These are phyloP conservation scores for Stegodyphus mimosarum DNA, from an alignment of 1,140 invertebrate species.

Conservation along the genomic window DNA sequence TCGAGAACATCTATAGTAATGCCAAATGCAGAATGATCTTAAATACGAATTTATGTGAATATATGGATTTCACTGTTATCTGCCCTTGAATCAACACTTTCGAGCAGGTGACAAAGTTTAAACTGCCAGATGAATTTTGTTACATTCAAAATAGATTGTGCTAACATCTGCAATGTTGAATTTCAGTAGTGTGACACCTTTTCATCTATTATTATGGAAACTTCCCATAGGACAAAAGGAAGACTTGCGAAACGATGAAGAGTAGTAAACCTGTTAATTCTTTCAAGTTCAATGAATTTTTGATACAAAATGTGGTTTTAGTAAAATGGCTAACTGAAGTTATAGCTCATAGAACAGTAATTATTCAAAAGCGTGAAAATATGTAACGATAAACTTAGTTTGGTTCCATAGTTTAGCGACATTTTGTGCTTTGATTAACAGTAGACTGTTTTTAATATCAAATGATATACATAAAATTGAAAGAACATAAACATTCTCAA, in stretches of 20 bases:
- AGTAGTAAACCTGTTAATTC: not conserved
- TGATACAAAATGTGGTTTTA: slow-evolving; percentile 45
- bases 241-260: not conserved
- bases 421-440: slow-evolving; percentile 26
- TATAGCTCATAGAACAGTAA: slow-evolving; percentile 28
- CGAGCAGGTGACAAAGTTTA: not conserved
- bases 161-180: not conserved
- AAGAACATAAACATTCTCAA: not conserved
- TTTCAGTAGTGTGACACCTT: not conserved
- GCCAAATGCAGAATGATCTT: slow-evolving; percentile 48
- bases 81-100: not conserved
- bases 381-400: slow-evolving; percentile 31
- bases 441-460: slow-evolving; percentile 37
- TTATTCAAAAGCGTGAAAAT: slow-evolving; percentile 15
- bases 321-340: slow-evolving; percentile 12
- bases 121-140: not conserved
- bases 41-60: not conserved
- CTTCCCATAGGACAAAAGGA: not conserved
- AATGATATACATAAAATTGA: not conserved
- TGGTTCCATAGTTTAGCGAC: slow-evolving; percentile 30
- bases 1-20: slow-evolving; percentile 29
- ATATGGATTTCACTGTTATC: not conserved
- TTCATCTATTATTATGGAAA: not conserved
- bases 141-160: not conserved
- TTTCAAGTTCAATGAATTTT: slow-evolving; percentile 9